These are phyloP conservation scores for Hephaestus fuliginosus DNA, from an alignment of 2,797 vertebrate genomes.

Conservation along the genomic window DNA sequence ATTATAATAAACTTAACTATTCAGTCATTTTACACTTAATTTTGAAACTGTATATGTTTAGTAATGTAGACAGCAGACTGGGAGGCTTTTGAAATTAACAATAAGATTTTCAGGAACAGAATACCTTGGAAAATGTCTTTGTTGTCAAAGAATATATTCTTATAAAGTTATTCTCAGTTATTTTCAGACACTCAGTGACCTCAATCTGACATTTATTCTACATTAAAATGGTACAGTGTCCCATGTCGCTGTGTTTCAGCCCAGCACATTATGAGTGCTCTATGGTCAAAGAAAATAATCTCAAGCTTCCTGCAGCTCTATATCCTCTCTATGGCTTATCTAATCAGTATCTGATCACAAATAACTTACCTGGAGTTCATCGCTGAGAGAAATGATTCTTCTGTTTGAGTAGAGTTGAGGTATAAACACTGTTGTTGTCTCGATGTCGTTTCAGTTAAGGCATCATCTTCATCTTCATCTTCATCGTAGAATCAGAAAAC, in stretches of 20 bases:
- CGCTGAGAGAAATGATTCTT: slow-evolving; percentile 32
- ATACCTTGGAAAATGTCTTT: background rate
- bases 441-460: slow-evolving; percentile 11
- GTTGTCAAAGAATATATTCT: background rate
- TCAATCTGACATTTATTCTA: background rate
- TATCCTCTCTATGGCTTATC: background rate
- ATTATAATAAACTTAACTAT: background rate
- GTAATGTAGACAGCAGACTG: background rate
- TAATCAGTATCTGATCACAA: background rate
- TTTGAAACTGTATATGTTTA: background rate
- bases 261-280: background rate
- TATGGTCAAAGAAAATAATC: background rate
- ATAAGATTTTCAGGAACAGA: background rate
- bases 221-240: background rate
- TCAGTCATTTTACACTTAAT: background rate
- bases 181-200: background rate
- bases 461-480: background rate
- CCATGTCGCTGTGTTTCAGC: background rate
- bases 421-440: background rate
- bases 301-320: background rate
- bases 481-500: slow-evolving; percentile 19
- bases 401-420: background rate
- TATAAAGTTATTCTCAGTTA: background rate
- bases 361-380: slow-evolving; percentile 71
- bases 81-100: background rate